These are phyloP conservation scores for Ryuthela nishihirai DNA, from an alignment of 2,888 invertebrate genomes.

Conservation along the genomic window DNA sequence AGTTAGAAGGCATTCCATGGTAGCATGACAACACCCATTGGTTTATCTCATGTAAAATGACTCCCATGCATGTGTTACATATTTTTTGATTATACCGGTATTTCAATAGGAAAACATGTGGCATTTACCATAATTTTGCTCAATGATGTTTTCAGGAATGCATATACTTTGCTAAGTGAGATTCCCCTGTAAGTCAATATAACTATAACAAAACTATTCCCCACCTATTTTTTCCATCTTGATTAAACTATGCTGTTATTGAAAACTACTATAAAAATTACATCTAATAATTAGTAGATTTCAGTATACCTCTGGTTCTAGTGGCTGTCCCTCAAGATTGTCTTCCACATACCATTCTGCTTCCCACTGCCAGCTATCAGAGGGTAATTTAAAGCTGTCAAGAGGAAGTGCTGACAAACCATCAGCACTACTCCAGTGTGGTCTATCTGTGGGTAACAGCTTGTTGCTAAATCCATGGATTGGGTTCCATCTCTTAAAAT, in stretches of 20 bases:
- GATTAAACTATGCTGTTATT: too few species aligned
- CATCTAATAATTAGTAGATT: neutral
- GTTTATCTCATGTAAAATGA: too few species aligned
- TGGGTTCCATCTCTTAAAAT: slow-evolving; percentile 75
- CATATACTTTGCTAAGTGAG: too few species aligned
- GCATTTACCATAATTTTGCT: too few species aligned
- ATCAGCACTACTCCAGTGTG: slow-evolving; percentile 78
- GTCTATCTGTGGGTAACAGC: slow-evolving; percentile 81
- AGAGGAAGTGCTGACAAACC: slow-evolving; percentile 73
- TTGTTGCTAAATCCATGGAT: slow-evolving; percentile 75
- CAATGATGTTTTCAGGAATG: too few species aligned
- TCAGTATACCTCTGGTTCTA: slow-evolving; percentile 70
- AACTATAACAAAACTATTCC: neutral
- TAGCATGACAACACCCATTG: too few species aligned
- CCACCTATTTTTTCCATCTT: neutral
- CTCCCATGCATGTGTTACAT: too few species aligned
- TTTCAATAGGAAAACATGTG: too few species aligned
- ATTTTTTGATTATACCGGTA: too few species aligned
- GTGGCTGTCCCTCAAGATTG: slow-evolving; percentile 64
- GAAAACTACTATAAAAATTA: too few species aligned
- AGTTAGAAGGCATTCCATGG: too few species aligned
- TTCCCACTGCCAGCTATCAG: slow-evolving; percentile 97
- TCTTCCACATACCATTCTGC: slow-evolving; percentile 72
- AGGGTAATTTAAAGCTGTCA: slow-evolving; percentile 78
- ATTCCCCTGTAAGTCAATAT: too few species aligned